Base-by-base conservation (phyloP, 2,888 invertebrate genomes). In the Chorisops tibialis region DNA sequence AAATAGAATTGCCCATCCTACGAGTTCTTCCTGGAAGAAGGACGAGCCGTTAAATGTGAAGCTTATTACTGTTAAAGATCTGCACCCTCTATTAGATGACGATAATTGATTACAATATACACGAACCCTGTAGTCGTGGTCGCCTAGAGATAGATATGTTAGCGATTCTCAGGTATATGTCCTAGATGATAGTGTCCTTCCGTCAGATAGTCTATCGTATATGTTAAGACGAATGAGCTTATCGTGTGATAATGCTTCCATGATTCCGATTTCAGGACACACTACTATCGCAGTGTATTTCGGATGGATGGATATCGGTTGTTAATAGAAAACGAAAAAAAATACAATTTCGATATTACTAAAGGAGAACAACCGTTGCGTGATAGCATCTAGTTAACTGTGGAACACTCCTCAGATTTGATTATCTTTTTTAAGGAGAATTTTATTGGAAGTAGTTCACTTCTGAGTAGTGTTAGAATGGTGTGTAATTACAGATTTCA, bases 281-380 rank as follows among this genome's bases (percentile, higher is more conserved):
- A n/a, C 48, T 16, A 50, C 12, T 24, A 43, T 22, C 54, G 12
- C 21, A 50, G 2, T 21, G 24, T 56, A 56, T 56, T 43, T 30
- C 43, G 43, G 41, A 56, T 43, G 35, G 43, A 56, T 56, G 45
- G 35, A 35, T 45, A 56, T 56, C 56, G 19, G 3, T 30, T 7
- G 56, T 35, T 56, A 56, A 56, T 56, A 56, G 56, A 56, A 52
- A 56, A n/a, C n/a, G n/a, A n/a, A n/a, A n/a, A n/a, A n/a, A n/a
- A n/a, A n/a, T n/a, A n/a, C n/a, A n/a, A n/a, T n/a, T n/a, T n/a
- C n/a, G n/a, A n/a, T n/a, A n/a, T n/a, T n/a, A n/a, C n/a, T n/a
- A n/a, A n/a, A n/a, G n/a, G n/a, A n/a, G n/a, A n/a, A n/a, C n/a
- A n/a, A n/a, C n/a, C n/a, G n/a, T n/a, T n/a, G n/a, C n/a, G n/a